A percentile compares a stretch with the other conserved stretches of the same genome.
Conservation (phyloP, 2,113 vertebrate genomes). For the Suricata suricatta region DNA sequence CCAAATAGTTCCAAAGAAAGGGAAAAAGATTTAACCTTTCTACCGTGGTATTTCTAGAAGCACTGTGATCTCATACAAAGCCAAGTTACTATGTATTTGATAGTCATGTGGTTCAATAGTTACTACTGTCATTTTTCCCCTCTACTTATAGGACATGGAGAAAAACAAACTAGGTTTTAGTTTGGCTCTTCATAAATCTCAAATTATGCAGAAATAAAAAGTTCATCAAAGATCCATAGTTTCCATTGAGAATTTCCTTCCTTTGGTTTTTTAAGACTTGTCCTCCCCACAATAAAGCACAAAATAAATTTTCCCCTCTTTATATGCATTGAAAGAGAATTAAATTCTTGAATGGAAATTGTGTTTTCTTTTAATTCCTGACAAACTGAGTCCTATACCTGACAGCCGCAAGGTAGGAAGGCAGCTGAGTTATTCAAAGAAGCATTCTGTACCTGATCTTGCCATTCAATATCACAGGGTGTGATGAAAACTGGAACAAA, state of each 20-base stretch:
- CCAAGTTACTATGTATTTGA: conserved; percentile 46
- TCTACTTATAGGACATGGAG: not conserved
- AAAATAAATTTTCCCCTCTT: conserved; percentile 1
- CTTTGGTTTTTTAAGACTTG: not conserved
- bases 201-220: conserved; percentile 38
- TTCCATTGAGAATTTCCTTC: conserved; percentile 52
- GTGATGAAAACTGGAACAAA: conserved; percentile 78
- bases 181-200: conserved; percentile 40
- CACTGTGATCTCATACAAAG: not conserved
- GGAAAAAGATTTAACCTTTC: not conserved
- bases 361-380: conserved; percentile 41
- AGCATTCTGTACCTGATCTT: conserved; percentile 59
- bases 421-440: conserved; percentile 1
- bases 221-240: conserved; percentile 32
- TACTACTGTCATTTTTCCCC: not conserved
- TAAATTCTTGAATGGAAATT: conserved; percentile 12
- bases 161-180: not conserved
- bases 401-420: conserved; percentile 49
- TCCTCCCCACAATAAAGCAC: conserved; percentile 3
- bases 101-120: not conserved
- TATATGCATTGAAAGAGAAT: conserved; percentile 14
- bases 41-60: conserved; percentile 37
- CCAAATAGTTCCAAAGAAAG: not conserved
- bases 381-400: conserved; percentile 3
- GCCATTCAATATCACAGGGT: conserved; percentile 65